Evolutionary conservation across 2,888 invertebrate species (phyloP).

Genomic region (Orchesellides sinensis): DNA sequence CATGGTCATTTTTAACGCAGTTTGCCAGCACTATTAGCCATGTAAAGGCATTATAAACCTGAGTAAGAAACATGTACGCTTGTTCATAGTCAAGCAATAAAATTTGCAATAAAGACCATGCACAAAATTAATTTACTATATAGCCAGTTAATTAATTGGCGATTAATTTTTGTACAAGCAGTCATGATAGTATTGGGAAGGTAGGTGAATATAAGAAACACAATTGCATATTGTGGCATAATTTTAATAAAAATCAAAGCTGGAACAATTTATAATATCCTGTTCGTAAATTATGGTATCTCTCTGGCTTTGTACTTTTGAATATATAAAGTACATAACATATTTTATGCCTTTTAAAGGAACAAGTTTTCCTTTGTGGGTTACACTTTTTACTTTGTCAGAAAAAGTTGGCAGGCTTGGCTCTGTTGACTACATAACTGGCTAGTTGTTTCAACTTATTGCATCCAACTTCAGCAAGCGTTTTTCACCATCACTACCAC

Average conservation of each 20-base stretch:
- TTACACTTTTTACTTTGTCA: constrained; percentile 42
- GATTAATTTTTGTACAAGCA: too few species aligned
- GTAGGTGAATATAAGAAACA: not conserved
- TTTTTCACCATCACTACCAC: constrained; percentile 11
- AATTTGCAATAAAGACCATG: too few species aligned
- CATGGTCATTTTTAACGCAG: too few species aligned
- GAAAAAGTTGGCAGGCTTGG: constrained; percentile 60
- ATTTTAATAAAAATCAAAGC: constrained; percentile 58
- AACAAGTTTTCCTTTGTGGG: constrained; percentile 53
- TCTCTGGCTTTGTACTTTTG: not conserved
- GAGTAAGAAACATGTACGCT: too few species aligned
- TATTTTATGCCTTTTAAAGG: constrained; percentile 47
- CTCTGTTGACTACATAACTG: not conserved
- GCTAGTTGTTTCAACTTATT: not conserved
- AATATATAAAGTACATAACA: not conserved
- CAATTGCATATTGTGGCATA: constrained; percentile 25
- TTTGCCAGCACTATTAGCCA: too few species aligned
- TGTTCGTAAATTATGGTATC: not conserved
- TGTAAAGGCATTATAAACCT: too few species aligned
- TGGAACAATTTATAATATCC: constrained; percentile 27
- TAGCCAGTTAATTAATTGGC: too few species aligned
- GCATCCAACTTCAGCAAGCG: not conserved
- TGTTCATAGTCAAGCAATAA: too few species aligned
- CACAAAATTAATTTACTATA: too few species aligned
- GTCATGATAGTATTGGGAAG: too few species aligned